Percentiles rank a stretch among this genome's conserved stretches.
Conservation (phyloP, 2,797 vertebrate species). For the Trachops cirrhosus region DNA sequence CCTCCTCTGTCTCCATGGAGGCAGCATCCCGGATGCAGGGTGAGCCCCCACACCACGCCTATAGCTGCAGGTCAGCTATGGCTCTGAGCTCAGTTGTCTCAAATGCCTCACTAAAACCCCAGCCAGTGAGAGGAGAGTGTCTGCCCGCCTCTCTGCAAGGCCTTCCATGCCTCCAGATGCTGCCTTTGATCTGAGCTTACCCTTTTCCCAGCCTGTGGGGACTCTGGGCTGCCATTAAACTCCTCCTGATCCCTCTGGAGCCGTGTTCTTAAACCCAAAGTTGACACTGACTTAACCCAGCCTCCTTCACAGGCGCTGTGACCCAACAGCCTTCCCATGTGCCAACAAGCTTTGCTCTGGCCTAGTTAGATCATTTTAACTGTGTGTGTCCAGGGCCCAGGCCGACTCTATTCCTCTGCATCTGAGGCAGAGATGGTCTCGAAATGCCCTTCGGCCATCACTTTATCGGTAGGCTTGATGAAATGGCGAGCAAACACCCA, state of each 20-base stretch:
- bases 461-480: background rate
- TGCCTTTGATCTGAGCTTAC: constrained; percentile 37
- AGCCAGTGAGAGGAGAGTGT: background rate
- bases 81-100: background rate
- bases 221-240: constrained; percentile 37
- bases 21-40: background rate
- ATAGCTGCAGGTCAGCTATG: background rate
- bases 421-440: background rate
- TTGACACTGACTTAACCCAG: background rate
- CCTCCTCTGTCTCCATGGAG: background rate
- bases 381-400: background rate
- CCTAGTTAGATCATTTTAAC: background rate
- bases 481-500: background rate
- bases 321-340: background rate
- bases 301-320: background rate
- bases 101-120: background rate
- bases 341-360: background rate
- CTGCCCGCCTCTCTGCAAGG: background rate
- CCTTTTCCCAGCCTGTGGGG: background rate
- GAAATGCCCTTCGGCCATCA: background rate
- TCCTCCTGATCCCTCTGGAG: background rate
- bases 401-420: background rate
- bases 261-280: constrained; percentile 51
- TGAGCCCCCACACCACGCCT: background rate
- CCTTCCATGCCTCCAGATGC: background rate